Percentiles rank a stretch among this genome's conserved stretches.
phyloP scores from a whole-genome alignment of 1,140 invertebrate genomes.

The Drosophila equinoxialis region DNA sequence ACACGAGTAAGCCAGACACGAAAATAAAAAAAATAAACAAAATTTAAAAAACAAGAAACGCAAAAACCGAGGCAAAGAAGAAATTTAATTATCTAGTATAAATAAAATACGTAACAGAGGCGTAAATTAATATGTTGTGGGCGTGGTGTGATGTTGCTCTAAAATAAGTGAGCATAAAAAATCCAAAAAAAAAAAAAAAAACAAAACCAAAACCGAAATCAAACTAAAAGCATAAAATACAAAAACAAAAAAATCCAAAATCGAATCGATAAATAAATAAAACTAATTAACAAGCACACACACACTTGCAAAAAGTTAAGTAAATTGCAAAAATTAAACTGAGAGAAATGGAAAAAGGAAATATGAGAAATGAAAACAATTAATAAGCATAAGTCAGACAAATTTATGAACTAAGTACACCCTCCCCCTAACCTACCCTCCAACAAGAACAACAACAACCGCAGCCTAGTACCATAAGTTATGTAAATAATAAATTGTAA shows the following conservation, averaged over 20 bases:
- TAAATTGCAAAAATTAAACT: conserved; percentile 17
- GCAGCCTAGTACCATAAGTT: conserved; percentile 72
- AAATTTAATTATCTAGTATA: conserved; percentile 40
- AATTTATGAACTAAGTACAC: conserved; percentile 75
- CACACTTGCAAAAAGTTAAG: conserved; percentile 36
- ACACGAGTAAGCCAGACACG: conserved; percentile 4
- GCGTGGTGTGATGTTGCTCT: conserved; percentile 40
- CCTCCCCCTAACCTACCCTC: conserved; percentile 59
- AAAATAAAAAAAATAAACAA: conserved; percentile 23
- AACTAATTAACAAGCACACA: conserved; percentile 61
- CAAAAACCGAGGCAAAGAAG: conserved; percentile 8
- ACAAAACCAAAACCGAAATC: conserved; percentile 10
- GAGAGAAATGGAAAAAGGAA: conserved; percentile 59
- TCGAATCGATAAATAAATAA: conserved; percentile 60
- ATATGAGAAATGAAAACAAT: conserved; percentile 48
- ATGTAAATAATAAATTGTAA: conserved; percentile 79
- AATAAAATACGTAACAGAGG: conserved; percentile 43
- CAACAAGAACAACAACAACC: conserved; percentile 45
- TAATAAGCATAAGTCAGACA: conserved; percentile 74
- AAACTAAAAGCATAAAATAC: not conserved
- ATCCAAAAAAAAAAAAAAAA: not conserved
- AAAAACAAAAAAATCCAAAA: conserved; percentile 13
- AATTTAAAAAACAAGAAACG: conserved; percentile 3
- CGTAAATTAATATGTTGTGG: conserved; percentile 33
- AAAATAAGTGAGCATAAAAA: conserved; percentile 20